Evolutionary conservation across 2,113 vertebrate genomes (phyloP).

Genomic region (Brachirus orientalis): DNA sequence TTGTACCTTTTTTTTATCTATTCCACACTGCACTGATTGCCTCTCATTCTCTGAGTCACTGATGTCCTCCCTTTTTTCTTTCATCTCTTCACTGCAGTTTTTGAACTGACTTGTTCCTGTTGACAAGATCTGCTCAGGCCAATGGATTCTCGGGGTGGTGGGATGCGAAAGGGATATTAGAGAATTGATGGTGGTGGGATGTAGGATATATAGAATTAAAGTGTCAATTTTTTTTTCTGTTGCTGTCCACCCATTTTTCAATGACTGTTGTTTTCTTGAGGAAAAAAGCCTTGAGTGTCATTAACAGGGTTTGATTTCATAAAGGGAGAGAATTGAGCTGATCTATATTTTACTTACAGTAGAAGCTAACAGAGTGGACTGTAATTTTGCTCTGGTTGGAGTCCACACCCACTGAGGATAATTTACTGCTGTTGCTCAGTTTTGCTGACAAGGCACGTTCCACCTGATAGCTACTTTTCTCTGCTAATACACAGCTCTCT

Average conservation of each 20-base stretch:
- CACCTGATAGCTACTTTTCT: slow-evolving; percentile 9
- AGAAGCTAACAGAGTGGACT: slow-evolving; percentile 30
- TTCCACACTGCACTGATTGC: too few species aligned
- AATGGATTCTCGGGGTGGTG: slow-evolving; percentile 31
- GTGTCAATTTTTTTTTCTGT: background rate
- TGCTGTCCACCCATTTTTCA: background rate
- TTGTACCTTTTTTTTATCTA: too few species aligned
- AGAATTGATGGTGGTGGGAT: background rate
- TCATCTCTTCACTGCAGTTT: slow-evolving; percentile 32
- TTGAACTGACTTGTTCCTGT: slow-evolving; percentile 4
- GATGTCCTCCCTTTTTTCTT: slow-evolving; percentile 4
- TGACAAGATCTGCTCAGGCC: slow-evolving; percentile 31
- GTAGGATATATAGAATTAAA: background rate
- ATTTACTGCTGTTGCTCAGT: slow-evolving; percentile 49
- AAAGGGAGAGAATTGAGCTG: background rate
- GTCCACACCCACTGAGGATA: slow-evolving; percentile 10
- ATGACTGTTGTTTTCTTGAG: slow-evolving; percentile 7
- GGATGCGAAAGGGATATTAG: background rate
- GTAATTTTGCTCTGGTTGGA: slow-evolving; percentile 50
- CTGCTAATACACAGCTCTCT: slow-evolving; percentile 13
- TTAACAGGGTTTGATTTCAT: too few species aligned
- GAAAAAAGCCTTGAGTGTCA: background rate
- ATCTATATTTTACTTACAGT: slow-evolving; percentile 37
- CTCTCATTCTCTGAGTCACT: background rate
- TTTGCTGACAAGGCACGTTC: slow-evolving; percentile 54